Evolutionary conservation across 2,113 vertebrate species (phyloP), one percentile per base, ranked within the genome.

Genomic region (Xiphophorus hellerii): DNA sequence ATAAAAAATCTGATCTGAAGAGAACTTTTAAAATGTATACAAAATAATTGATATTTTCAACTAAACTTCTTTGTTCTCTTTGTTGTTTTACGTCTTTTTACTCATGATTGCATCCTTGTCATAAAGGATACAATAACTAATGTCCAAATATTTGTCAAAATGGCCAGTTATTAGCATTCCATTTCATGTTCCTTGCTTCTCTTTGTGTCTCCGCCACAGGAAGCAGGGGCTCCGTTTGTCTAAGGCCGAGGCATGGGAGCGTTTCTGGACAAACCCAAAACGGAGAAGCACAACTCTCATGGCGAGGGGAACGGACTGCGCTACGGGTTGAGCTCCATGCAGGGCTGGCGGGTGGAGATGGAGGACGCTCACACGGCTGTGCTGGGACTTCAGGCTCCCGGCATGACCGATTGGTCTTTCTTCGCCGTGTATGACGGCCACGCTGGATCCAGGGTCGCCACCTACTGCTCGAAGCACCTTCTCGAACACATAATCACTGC

Each of bases 261-360:
- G 76, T 99, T 99, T 95, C 95, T 99, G 95, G 98, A 99, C 93
- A 99, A 99, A 93, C 98, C 98, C 95, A 99, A 98, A 96, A 99
- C 98, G 9, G 98, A 99, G 85, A 99, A 99, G 89, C 96, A 97
- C 90, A 98, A 97, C 88, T 96, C 93, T 30, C 97, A 96, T 1
- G 98, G 97, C 77, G 95, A 96, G 82, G 98, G 97, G 61, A 99
- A 99, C 51, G 95, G 96, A 73, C 93, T 99, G 86, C 96, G 95
- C 79, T 99, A 95, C 0, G 98, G 97, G 84, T 95, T 99, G 84
- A 99, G 98, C 95, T 98, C 97, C 90, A 99, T 99, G 98, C 98
- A 99, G 93, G 98, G 98, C 62, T 99, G 98, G 98, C 92, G 98
- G 91, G 97, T 99, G 90, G 98, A 99, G 88, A 99, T 99, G 98